Evolutionary conservation across 53 echinoderm and acorn worm genomes (phyloP).

Genomic region (Hippasteria phrygiana): DNA sequence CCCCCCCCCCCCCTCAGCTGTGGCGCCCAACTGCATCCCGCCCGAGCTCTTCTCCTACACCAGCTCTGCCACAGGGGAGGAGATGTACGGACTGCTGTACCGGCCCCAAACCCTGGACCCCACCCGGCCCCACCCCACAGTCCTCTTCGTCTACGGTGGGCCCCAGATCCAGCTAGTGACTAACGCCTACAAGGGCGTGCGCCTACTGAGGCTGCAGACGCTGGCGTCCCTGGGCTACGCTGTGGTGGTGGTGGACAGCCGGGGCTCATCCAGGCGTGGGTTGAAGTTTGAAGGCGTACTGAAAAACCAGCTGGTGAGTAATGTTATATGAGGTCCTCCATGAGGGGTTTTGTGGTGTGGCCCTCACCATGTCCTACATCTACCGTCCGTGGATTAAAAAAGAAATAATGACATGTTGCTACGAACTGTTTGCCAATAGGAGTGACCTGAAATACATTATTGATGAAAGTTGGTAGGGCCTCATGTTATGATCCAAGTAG

Average conservation of each 20-base stretch:
- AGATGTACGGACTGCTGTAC: constrained; percentile 95
- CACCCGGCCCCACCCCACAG: constrained; percentile 86
- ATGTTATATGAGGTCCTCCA: too few species aligned
- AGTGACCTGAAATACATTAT: too few species aligned
- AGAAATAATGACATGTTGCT: too few species aligned
- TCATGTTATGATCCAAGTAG: too few species aligned
- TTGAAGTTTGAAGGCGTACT: constrained; percentile 95
- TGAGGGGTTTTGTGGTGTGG: too few species aligned
- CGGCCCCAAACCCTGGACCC: constrained; percentile 84
- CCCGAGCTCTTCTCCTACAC: constrained; percentile 93
- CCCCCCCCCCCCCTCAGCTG: constrained; percentile 61
- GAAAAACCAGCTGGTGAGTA: constrained; percentile 90
- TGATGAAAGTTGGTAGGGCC: too few species aligned
- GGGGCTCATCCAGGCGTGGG: constrained; percentile 89
- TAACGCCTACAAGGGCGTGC: constrained; percentile 94
- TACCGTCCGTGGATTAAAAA: too few species aligned
- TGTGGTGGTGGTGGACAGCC: constrained; percentile 89
- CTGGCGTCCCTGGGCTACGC: constrained; percentile 94
- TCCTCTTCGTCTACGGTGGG: constrained; percentile 97
- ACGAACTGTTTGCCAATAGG: too few species aligned
- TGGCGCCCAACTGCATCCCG: constrained; percentile 70
- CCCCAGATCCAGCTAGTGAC: constrained; percentile 99
- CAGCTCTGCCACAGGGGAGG: constrained; percentile 81
- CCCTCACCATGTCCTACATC: too few species aligned
- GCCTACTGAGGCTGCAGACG: constrained; percentile 89